Evolutionary conservation across 2,113 vertebrate genomes (phyloP), one percentile per base, ranked within the genome.

Genomic region (Xenotilapia leptura): DNA sequence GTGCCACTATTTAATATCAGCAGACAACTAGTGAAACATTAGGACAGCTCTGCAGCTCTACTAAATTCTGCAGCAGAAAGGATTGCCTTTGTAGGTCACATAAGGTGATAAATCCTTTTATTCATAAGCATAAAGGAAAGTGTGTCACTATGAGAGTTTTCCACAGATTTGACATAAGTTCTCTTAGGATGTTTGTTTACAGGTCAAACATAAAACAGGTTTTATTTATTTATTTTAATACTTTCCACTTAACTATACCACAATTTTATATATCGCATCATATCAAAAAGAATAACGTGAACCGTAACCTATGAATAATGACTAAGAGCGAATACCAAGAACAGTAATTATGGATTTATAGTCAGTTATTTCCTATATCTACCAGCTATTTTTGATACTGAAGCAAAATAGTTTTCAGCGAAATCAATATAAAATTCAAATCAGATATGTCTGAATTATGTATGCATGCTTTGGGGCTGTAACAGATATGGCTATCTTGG

Each of bases 401-500:
- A 31, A 28, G 42, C 38, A 79, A 83, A 86, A 84, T 40, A 36
- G 83, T 82, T 87, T 87, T 68, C 77, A 21, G 62, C 54, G 40
- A 84, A 91, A 92, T 89, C 89, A 92, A 91, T 91, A 91, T 88
- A 65, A 82, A 91, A 94, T 92, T 92, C 80, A 83, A 92, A 94
- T 92, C 84, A 92, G 86, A 94, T 85, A 88, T 91, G 81, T 94
- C 80, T 92, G 70, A 91, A 93, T 93, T 92, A 95, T 94, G 84
- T 89, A 91, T 94, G 92, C 75, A 90, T 91, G 89, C 93, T 91
- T 81, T 85, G 88, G 87, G 92, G 82, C 92, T 23, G 53, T 86
- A 89, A 87, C 81, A 92, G 93, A 95, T 92, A 92, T 70, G 93
- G 86, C 87, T 94, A 90, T 91, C 92, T 93, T 77, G 89, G 93